Evolutionary conservation across 1,140 invertebrate species (phyloP).

Genomic region (Pseudomyrmex sp.): DNA sequence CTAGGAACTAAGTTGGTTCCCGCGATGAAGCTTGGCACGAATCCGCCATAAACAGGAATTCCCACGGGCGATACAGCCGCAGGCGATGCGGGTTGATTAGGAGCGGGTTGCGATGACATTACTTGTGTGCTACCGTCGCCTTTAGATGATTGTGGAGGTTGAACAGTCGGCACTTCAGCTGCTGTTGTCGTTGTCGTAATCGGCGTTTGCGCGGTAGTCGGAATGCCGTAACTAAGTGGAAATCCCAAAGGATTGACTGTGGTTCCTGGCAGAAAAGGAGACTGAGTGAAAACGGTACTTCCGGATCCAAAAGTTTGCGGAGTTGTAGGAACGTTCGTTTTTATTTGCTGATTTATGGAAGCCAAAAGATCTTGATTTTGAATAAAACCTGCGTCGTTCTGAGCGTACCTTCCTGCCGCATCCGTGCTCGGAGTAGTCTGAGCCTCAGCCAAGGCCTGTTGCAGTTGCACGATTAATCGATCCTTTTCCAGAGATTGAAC

Average conservation of each 20-base stretch:
- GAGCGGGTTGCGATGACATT: constrained; percentile 42
- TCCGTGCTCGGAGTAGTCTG: constrained; percentile 65
- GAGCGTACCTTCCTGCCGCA: constrained; percentile 68
- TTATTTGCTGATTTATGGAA: constrained; percentile 61
- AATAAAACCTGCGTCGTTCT: constrained; percentile 72
- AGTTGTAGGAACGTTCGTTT: constrained; percentile 49
- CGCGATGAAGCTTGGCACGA: constrained; percentile 72
- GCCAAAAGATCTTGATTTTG: constrained; percentile 70
- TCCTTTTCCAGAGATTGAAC: constrained; percentile 81
- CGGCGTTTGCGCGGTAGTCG: constrained; percentile 59
- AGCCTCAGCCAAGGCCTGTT: constrained; percentile 72
- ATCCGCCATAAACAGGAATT: constrained; percentile 74
- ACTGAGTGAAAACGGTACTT: constrained; percentile 66
- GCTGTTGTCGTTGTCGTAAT: constrained; percentile 56
- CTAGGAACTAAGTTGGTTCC: constrained; percentile 70
- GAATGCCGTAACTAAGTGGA: constrained; percentile 69
- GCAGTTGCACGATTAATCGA: constrained; percentile 79
- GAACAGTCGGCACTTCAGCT: constrained; percentile 7
- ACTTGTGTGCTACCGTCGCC: constrained; percentile 58
- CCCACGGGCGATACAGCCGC: constrained; percentile 7
- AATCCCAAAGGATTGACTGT: constrained; percentile 61
- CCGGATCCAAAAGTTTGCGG: constrained; percentile 31
- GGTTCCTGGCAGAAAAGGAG: constrained; percentile 68
- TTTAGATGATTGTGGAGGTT: constrained; percentile 46
- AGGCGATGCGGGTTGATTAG: constrained; percentile 20